Evolutionary conservation across 2,113 vertebrate species (phyloP).

Genomic region (Girardinichthys multiradiatus): DNA sequence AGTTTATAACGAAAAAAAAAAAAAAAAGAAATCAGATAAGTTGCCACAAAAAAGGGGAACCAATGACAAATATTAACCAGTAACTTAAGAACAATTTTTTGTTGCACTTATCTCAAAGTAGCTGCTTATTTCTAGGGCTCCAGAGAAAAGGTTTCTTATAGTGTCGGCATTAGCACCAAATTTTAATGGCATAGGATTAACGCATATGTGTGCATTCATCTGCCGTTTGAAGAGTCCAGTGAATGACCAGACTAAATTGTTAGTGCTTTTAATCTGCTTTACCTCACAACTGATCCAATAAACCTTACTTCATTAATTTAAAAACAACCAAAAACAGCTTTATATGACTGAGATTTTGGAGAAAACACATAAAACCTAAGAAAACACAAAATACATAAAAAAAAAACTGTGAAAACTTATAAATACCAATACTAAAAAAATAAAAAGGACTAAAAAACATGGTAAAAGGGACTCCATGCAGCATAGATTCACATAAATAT

Average conservation of each 20-base stretch:
- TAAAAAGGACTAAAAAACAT: slow-evolving; percentile 3
- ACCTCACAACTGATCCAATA: slow-evolving; percentile 28
- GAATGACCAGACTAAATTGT: slow-evolving; percentile 25
- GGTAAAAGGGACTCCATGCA: slow-evolving; percentile 31
- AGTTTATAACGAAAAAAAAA: neutral
- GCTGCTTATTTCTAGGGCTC: neutral
- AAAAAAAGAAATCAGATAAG: no score
- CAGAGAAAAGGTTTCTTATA: neutral
- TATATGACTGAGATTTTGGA: neutral
- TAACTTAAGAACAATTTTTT: neutral
- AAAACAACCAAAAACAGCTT: neutral
- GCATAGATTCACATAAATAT: slow-evolving; percentile 2
- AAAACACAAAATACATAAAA: no score
- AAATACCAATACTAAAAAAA: neutral
- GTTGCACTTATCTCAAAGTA: neutral
- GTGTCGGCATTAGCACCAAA: neutral
- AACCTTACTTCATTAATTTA: neutral
- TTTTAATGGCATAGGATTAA: no score
- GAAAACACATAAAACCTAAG: no score
- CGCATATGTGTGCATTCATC: no score
- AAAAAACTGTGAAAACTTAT: no score
- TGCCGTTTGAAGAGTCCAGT: no score
- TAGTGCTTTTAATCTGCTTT: slow-evolving; percentile 42
- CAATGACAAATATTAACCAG: neutral
- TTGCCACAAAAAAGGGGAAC: neutral